Evolutionary conservation across 1,140 invertebrate genomes (phyloP), one percentile per base, ranked within the genome.

Genomic region (Latrodectus geometricus): DNA sequence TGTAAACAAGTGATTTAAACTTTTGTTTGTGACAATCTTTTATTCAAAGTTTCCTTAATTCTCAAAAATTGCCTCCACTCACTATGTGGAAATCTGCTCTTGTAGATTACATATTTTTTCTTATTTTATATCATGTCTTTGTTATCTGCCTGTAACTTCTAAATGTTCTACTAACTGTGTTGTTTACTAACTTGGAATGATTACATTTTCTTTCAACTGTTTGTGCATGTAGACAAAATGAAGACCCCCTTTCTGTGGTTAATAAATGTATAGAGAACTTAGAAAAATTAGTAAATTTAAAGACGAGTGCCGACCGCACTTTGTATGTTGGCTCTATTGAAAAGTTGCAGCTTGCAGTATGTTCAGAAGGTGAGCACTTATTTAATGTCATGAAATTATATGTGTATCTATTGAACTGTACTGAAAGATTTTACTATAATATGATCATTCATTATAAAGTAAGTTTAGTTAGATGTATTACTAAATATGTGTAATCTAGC

Each of bases 201-300:
- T 15, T 35, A n/a, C 76, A 49, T 76, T 86, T 77, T 77, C 48
- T 77, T 65, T 50, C 56, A 56, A 72, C 15, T 68, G 65, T 75
- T 80, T 87, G 35, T 87, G 85, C 85, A 87, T 87, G 85, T 76
- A 87, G 85, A 79, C 77, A 69, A 74, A 74, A 14, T 74, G 85
- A 80, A 73, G 85, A 87, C 50, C 77, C 76, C n/a, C 52, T 87
- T 35, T 49, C 35, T 23, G 76, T 87, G 69, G 85, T 87, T 74
- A 87, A 87, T 56, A 74, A 79, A 80, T 87, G 85, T 80, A 80
- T 87, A 49, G 85, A 87, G 54, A 79, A 54, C 77, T 75, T 87
- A 79, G 76, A 87, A 80, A 87, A 87, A 66, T 80, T 87, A 87
- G 85, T 87, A 73, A 87, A 87, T 79, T 80, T 87, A 87, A 87